A percentile compares a stretch with the other conserved stretches of the same genome.
Conservation (phyloP, 2,113 vertebrate species). For the Atherinomorus stipes region DNA sequence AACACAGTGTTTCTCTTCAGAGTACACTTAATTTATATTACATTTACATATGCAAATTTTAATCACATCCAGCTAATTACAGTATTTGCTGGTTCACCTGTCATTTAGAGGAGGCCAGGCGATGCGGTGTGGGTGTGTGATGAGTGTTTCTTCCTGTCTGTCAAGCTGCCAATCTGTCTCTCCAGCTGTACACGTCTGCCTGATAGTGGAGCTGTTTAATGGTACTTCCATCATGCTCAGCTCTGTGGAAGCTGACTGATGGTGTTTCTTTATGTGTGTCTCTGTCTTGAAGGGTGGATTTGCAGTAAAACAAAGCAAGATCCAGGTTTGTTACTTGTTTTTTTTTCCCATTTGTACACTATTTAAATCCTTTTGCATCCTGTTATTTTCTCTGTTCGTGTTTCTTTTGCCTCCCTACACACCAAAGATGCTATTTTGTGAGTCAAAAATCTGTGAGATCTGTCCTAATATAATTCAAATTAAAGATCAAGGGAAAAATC, state of each 20-base stretch:
- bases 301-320: not conserved
- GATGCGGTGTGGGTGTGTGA: conserved; percentile 16
- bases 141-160: conserved; percentile 24
- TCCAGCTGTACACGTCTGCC: conserved; percentile 12
- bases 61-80: conserved; percentile 68
- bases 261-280: not conserved
- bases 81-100: conserved; percentile 62
- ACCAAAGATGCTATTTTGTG: not conserved
- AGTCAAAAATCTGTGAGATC: not conserved
- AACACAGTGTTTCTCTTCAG: conserved; percentile 51
- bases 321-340: conserved; percentile 7
- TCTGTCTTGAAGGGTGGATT: conserved; percentile 17
- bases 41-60: conserved; percentile 70
- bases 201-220: conserved; percentile 36
- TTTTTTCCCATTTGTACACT: conserved; percentile 5
- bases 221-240: not conserved
- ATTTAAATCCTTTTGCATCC: not conserved
- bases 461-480: not conserved
- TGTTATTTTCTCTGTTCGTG: not conserved
- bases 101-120: conserved; percentile 52
- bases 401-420: not conserved
- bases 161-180: conserved; percentile 46
- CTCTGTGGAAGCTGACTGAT: conserved; percentile 3
- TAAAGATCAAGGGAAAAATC: not conserved
- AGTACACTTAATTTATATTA: conserved; percentile 61